These are phyloP conservation scores for Thecocarcelia acutangulata DNA, from an alignment of 2,888 invertebrate species.

Conservation along the genomic window DNA sequence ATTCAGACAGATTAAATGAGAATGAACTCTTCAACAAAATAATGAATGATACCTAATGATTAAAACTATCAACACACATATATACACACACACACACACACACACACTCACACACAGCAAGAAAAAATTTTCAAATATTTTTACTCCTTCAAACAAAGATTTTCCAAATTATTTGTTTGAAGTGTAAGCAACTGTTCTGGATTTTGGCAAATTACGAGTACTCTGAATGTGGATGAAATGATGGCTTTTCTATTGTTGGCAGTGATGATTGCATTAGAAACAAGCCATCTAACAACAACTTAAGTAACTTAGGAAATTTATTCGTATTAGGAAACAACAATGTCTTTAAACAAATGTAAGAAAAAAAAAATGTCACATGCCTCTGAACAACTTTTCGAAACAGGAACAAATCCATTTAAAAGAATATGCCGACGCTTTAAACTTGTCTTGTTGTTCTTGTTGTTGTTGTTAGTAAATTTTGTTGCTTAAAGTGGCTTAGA, in stretches of 20 bases:
- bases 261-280: slow-evolving; percentile 41
- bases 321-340: slow-evolving; percentile 17
- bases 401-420: background rate
- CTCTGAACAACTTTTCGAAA: slow-evolving; percentile 26
- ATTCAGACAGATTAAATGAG: slow-evolving; percentile 22
- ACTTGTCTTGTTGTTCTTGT: slow-evolving; percentile 9
- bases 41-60: slow-evolving; percentile 20
- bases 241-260: slow-evolving; percentile 22
- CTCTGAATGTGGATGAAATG: slow-evolving; percentile 2
- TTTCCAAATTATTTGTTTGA: background rate
- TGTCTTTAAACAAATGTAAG: background rate
- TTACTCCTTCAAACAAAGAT: slow-evolving; percentile 4
- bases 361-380: slow-evolving; percentile 58
- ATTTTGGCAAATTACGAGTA: slow-evolving; percentile 33
- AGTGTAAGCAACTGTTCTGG: background rate
- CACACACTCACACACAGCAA: no score
- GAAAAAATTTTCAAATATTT: slow-evolving; percentile 36
- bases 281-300: slow-evolving; percentile 5
- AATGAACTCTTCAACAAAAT: slow-evolving; percentile 12
- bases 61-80: slow-evolving; percentile 44
- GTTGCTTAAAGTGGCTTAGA: slow-evolving; percentile 50
- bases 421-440: slow-evolving; percentile 52
- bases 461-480: slow-evolving; percentile 1
- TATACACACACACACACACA: slow-evolving; percentile 36
- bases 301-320: slow-evolving; percentile 23